Conservation (phyloP, 2,888 invertebrate genomes). For the Zygaena filipendulae region DNA sequence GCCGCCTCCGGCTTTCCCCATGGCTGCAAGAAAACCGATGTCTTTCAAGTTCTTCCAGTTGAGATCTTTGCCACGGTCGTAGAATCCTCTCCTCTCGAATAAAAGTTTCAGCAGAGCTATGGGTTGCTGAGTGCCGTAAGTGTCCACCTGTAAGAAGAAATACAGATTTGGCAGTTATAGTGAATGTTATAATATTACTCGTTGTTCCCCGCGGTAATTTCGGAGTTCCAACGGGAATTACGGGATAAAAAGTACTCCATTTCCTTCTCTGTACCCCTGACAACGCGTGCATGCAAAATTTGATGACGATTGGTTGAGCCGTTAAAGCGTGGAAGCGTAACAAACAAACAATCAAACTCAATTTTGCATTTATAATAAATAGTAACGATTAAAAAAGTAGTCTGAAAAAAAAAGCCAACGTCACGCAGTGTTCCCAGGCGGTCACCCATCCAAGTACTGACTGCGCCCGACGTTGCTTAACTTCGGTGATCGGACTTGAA, state of each 20-base stretch:
- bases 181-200: too few relatives aligned
- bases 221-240: too few relatives aligned
- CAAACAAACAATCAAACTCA: too few relatives aligned
- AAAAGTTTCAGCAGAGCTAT: conserved; percentile 91
- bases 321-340: too few relatives aligned
- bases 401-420: conserved; percentile 47
- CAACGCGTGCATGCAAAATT: too few relatives aligned
- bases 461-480: conserved; percentile 20
- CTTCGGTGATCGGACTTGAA: conserved; percentile 57
- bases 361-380: too few relatives aligned
- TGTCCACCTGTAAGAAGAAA: conserved; percentile 62
- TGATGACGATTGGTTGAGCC: too few relatives aligned
- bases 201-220: too few relatives aligned
- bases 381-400: too few relatives aligned
- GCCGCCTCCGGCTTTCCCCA: conserved; percentile 91
- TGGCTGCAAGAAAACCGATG: conserved; percentile 82
- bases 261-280: too few relatives aligned
- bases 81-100: conserved; percentile 90
- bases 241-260: too few relatives aligned
- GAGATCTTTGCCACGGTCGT: conserved; percentile 88
- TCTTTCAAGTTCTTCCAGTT: conserved; percentile 91
- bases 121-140: conserved; percentile 93
- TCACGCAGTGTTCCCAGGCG: conserved; percentile 55
- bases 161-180: too few relatives aligned
- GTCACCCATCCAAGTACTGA: conserved; percentile 21